Base-by-base conservation (phyloP, 2,113 vertebrate species). In the Lepus americanus region DNA sequence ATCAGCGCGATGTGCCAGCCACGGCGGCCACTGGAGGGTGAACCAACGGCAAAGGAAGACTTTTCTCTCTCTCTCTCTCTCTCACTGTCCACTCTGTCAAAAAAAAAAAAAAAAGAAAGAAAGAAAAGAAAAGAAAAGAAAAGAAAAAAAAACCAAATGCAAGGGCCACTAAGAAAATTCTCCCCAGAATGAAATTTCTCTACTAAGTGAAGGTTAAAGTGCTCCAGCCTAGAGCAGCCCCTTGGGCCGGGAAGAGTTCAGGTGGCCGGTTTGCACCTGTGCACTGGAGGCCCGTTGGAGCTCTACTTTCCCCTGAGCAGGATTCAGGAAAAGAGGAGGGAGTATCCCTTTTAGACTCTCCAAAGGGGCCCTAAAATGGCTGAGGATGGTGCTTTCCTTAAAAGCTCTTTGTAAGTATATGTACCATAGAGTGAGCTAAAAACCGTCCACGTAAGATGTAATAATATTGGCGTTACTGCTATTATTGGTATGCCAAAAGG, bases 361-460 rank as follows among this genome's bases (percentile, higher is more conserved):
- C 25, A 13, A 63, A 90, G 27, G 5, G 33, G 9, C 5, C 51
- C 49, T 67, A 29, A 64, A 61, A 44, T 55, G 27, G 27, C 81
- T 84, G 59, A 31, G 55, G 64, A 89, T 59, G 61, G 51, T 89
- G 87, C 82, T 20, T 92, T 59, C 55, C 55, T 59, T 92, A 36
- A 92, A 95, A 89, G 33, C n/a, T 92, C 74, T 86, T 39, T 93
- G 82, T 94, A 80, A 84, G 44, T 44, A 44, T 44, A 44, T 44
- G 44, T 44, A 44, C 44, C 44, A 9, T 44, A 95, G 31, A 87
- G 69, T 92, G 27, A 85, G 89, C 83, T 79, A 70, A 95, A 89
- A 59, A 49, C 33, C n/a, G 90, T 49, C 20, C n/a, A 25, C 92
- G 93, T 90, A 70, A 92, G 22, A 53, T 55, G 53, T 27, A 25